Evolutionary conservation across 1,140 invertebrate genomes (phyloP).

Genomic region (Carposina sasakii): DNA sequence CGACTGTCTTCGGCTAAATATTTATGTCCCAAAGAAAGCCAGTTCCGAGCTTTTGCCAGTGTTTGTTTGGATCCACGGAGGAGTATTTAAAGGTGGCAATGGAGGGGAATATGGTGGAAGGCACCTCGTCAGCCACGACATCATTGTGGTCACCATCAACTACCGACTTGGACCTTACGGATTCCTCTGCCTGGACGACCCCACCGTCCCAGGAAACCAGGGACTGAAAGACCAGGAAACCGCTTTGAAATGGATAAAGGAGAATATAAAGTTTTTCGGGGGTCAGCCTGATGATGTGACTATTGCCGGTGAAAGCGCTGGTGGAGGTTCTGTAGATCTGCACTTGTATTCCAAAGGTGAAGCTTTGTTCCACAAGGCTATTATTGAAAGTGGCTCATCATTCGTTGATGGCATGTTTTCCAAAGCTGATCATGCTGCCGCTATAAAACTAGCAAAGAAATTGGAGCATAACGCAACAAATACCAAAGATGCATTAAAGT

Average conservation of each 20-base stretch:
- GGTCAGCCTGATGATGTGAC: constrained; percentile 80
- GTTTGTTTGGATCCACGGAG: constrained; percentile 82
- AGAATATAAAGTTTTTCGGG: constrained; percentile 79
- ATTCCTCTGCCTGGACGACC: constrained; percentile 77
- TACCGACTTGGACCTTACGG: constrained; percentile 76
- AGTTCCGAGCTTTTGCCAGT: constrained; percentile 63
- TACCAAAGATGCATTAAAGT: constrained; percentile 15
- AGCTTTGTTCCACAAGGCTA: constrained; percentile 26
- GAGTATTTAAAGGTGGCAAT: constrained; percentile 72
- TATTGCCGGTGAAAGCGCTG: constrained; percentile 78
- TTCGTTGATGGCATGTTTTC: constrained; percentile 13
- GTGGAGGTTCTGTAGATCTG: constrained; percentile 72
- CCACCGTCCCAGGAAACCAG: constrained; percentile 78
- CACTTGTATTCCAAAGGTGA: constrained; percentile 37
- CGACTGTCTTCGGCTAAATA: constrained; percentile 41
- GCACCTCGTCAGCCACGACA: constrained; percentile 69
- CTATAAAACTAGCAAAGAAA: constrained; percentile 14
- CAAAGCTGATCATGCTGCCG: constrained; percentile 15
- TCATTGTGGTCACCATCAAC: constrained; percentile 75
- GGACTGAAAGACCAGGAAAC: constrained; percentile 79
- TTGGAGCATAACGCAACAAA: constrained; percentile 9
- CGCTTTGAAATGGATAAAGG: constrained; percentile 76
- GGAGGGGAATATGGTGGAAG: constrained; percentile 51
- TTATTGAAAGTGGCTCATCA: constrained; percentile 26
- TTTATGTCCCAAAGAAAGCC: constrained; percentile 31